These are phyloP conservation scores for Agapornis roseicollis DNA, from an alignment of 2,113 vertebrate genomes.

Conservation along the genomic window DNA sequence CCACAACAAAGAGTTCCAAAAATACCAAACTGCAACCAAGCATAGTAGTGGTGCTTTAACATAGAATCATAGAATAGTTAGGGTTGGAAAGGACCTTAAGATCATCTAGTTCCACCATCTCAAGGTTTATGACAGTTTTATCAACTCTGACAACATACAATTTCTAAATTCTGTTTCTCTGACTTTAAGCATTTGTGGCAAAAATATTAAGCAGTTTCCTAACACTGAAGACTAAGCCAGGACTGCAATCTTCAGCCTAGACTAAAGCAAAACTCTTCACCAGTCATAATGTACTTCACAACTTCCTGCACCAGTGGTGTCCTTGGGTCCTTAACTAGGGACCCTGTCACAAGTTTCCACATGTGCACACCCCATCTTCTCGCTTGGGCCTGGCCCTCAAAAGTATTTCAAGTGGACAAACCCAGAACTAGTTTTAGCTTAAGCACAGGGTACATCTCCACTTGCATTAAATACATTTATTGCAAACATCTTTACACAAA, in stretches of 20 bases:
- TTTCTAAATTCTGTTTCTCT: neutral
- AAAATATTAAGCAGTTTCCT: neutral
- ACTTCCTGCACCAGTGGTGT: rapidly evolving
- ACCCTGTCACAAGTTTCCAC: rapidly evolving
- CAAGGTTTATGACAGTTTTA: neutral
- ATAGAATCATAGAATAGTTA: too few relatives aligned
- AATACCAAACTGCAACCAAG: neutral
- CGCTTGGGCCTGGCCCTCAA: neutral
- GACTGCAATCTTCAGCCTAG: neutral
- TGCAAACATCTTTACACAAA: constrained; percentile 75
- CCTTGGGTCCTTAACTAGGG: neutral
- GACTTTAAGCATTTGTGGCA: neutral
- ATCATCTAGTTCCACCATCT: neutral
- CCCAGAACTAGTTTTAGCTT: neutral
- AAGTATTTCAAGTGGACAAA: rapidly evolving
- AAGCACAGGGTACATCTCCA: neutral
- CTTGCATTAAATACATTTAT: constrained; percentile 75
- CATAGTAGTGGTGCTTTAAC: neutral
- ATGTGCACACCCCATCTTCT: rapidly evolving
- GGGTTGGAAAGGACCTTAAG: too few relatives aligned
- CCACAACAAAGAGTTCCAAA: constrained; percentile 5
- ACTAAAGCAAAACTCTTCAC: rapidly evolving
- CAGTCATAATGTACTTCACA: rapidly evolving
- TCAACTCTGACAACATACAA: rapidly evolving
- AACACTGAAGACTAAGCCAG: neutral